These are phyloP conservation scores for Ailuropoda melanoleuca DNA, from an alignment of 2,113 vertebrate species.

Conservation along the genomic window DNA sequence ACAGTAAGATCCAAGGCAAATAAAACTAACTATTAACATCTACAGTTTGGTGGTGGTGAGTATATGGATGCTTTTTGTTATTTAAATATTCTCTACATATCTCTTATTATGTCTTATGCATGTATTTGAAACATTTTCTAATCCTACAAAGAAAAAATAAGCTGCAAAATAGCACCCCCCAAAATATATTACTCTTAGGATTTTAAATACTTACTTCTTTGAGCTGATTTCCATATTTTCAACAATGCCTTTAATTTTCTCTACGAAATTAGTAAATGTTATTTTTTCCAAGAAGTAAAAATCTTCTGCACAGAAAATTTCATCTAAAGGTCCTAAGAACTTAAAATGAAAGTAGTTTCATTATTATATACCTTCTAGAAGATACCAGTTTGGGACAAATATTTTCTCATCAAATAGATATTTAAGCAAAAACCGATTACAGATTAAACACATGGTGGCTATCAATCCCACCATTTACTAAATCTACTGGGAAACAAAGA, in stretches of 20 bases:
- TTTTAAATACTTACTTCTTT: slow-evolving; percentile 81
- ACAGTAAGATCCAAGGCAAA: neutral
- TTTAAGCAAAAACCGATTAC: slow-evolving; percentile 34
- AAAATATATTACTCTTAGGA: slow-evolving; percentile 10
- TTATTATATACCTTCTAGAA: neutral
- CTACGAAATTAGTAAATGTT: slow-evolving; percentile 88
- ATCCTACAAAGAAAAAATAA: slow-evolving; percentile 22
- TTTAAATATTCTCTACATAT: neutral
- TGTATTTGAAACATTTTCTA: neutral
- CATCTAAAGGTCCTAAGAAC: slow-evolving; percentile 90
- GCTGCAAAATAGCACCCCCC: neutral
- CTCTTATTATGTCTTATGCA: neutral
- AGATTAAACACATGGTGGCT: neutral
- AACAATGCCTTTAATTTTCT: slow-evolving; percentile 91
- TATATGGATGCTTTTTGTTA: neutral
- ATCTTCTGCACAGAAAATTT: slow-evolving; percentile 91
- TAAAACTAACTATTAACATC: neutral
- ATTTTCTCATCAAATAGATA: slow-evolving; percentile 34
- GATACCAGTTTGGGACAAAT: neutral
- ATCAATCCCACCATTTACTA: neutral
- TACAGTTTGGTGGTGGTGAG: neutral
- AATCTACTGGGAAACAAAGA: neutral
- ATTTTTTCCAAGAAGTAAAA: slow-evolving; percentile 94
- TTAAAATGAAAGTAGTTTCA: slow-evolving; percentile 71
- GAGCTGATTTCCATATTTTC: slow-evolving; percentile 88